Evolutionary conservation across 1,140 invertebrate genomes (phyloP), one percentile per base, ranked within the genome.

Genomic region (Saxidomus purpurata): DNA sequence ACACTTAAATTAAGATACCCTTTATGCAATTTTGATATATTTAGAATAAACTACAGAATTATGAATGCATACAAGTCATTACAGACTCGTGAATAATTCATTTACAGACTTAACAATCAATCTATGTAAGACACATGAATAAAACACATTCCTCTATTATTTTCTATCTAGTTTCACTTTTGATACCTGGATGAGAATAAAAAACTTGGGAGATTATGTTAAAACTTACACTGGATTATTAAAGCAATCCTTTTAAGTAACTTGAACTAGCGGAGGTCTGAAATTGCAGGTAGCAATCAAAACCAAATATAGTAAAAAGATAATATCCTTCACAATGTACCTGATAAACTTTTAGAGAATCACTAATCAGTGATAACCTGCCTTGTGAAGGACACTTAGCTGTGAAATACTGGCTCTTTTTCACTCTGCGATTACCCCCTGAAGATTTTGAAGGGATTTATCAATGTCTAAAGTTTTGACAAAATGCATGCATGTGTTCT

Each of bases 341-440:
- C 28, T 28, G 25, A 63, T 63, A 19, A 63, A 63, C 59, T 63
- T 25, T 11, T n/a, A 28, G 4, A 63, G 28, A 28, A 25, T 63
- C 8, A 28, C 19, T 15, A 63, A 28, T 63, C 59, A 63, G n/a
- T 28, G 59, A 63, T 63, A 63, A 28, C n/a, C 59, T 28, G 59
- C 1, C 1, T 28, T 28, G 25, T 28, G 28, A 28, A 63, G 25
- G 59, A 63, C 25, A 63, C 59, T 63, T 63, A 25, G 28, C 59
- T 63, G 59, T 63, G 59, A 63, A 63, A 63, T 63, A 63, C 59
- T 63, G 59, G n/a, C 6, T 25, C 25, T 63, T 63, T 63, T 63
- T 15, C 1, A 25, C 25, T 28, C 19, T 63, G 1, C 25, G 6
- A 28, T 25, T 28, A 25, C 59, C 59, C 59, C 59, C 59, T 63